phyloP scores from a whole-genome alignment of 2,113 vertebrate species.

The Sterrhoptilus dennistouni region DNA sequence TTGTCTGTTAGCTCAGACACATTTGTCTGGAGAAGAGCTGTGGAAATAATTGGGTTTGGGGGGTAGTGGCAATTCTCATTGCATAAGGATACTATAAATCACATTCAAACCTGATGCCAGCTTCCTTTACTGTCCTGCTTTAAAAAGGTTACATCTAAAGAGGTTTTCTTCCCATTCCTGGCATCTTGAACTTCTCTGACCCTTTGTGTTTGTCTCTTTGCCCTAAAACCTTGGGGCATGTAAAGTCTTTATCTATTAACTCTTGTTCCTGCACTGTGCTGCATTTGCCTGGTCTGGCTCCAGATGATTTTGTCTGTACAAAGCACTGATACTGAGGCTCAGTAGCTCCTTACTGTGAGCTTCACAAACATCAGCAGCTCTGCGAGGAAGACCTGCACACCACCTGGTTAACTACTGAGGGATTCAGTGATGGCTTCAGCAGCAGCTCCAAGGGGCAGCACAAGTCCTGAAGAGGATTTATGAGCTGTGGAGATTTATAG shows the following conservation, averaged over 20 bases:
- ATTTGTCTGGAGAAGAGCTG: conserved; percentile 25
- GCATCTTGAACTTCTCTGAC: conserved; percentile 29
- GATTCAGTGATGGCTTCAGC: background rate
- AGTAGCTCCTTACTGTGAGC: background rate
- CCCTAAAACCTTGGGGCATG: background rate
- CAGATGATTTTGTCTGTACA: background rate
- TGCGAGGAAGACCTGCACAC: background rate
- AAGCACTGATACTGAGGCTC: background rate
- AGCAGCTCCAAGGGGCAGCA: background rate
- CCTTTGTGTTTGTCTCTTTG: background rate
- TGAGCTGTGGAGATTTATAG: background rate
- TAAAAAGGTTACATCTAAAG: conserved; percentile 3
- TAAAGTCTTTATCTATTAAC: background rate
- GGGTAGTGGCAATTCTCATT: background rate
- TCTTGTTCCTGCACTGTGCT: background rate
- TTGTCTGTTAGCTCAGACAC: conserved; percentile 42
- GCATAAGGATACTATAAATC: conserved; percentile 16
- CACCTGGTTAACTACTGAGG: background rate
- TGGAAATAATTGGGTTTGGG: conserved; percentile 18
- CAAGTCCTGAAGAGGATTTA: background rate
- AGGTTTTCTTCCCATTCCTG: conserved; percentile 6
- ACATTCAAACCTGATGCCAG: background rate
- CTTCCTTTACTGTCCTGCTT: background rate
- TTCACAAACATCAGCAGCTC: background rate
- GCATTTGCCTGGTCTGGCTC: background rate